Evolutionary conservation across 2,888 invertebrate genomes (phyloP), one percentile per base, ranked within the genome.

Genomic region (Drosophila falleni): DNA sequence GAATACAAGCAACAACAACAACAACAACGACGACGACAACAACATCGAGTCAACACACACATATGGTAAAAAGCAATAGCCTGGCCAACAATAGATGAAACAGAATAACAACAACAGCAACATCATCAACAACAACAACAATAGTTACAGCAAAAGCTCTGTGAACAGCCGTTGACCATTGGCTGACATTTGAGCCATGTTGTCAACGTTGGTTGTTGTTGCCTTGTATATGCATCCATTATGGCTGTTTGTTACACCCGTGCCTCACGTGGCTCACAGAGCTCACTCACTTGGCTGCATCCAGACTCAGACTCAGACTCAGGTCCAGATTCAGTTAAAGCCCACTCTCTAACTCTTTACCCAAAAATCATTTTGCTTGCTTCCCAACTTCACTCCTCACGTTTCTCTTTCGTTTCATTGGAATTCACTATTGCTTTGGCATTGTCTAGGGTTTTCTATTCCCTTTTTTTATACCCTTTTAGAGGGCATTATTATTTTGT

Each of bases 121-220:
- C 15, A 47, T 1, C 19, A 19, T 1, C 19, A 74, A 72, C 78
- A 72, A 62, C 51, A 59, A 51, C 58, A 71, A 71, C 58, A 77
- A 71, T 47, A 75, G 46, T 55, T 72, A n/a, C 62, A 75, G 62
- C 78, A 71, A 71, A 42, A 58, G 42, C 39, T 49, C 39, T 50
- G 71, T 61, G 82, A 56, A 46, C 54, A 68, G 33, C 65, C 81
- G 81, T 80, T 85, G 85, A 79, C 87, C 89, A 89, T 81, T 81
- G 81, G 64, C 81, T 89, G 89, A 89, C 87, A 86, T 86, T 87
- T 89, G 89, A 89, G 87, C 87, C 89, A 87, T 87, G 84, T 85
- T 89, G 89, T 89, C 89, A 84, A 87, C 87, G 84, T 80, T 39
- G 84, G 78, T 39, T 62, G 74, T 55, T 69, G 81, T 9, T 67